Percentiles rank a stretch among this genome's conserved stretches.
Conservation (phyloP, 2,888 invertebrate genomes). For the Melikaiella ostensackeni region DNA sequence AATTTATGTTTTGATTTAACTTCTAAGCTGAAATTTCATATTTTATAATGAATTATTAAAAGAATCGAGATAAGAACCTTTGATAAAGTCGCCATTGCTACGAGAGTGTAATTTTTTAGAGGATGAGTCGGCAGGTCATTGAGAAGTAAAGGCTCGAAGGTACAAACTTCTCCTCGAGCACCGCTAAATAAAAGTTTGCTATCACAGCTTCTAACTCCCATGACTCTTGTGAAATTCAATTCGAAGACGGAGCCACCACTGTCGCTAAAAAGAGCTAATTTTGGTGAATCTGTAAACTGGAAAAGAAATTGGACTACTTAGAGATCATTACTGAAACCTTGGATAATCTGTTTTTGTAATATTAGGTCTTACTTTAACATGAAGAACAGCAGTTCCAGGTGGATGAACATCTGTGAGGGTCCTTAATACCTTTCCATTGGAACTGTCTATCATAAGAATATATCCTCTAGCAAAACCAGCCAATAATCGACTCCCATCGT, state of each 20-base stretch:
- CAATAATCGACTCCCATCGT: conserved; percentile 90
- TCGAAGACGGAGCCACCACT: conserved; percentile 98
- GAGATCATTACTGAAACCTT: neutral
- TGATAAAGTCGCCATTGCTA: conserved; percentile 96
- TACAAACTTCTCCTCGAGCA: conserved; percentile 95
- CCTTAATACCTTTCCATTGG: conserved; percentile 87
- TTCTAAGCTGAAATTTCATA: neutral
- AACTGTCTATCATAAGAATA: conserved; percentile 93
- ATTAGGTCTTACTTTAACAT: conserved; percentile 80
- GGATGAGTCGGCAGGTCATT: conserved; percentile 82
- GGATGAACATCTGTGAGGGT: conserved; percentile 89
- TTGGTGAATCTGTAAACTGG: conserved; percentile 85
- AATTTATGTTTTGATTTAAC: neutral
- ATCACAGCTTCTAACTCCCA: conserved; percentile 93
- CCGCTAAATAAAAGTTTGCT: conserved; percentile 98
- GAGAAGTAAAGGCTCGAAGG: conserved; percentile 84
- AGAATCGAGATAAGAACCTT: conserved; percentile 81
- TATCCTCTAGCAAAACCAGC: conserved; percentile 89
- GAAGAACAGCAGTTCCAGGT: conserved; percentile 89
- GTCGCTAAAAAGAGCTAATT: conserved; percentile 90
- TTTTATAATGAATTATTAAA: neutral
- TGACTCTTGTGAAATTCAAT: conserved; percentile 90
- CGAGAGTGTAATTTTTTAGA: conserved; percentile 85
- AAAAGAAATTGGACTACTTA: conserved; percentile 30
- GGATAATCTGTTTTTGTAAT: too few relatives aligned